Evolutionary conservation across 2,113 vertebrate genomes (phyloP).

Genomic region (Cebidichthys violaceus): DNA sequence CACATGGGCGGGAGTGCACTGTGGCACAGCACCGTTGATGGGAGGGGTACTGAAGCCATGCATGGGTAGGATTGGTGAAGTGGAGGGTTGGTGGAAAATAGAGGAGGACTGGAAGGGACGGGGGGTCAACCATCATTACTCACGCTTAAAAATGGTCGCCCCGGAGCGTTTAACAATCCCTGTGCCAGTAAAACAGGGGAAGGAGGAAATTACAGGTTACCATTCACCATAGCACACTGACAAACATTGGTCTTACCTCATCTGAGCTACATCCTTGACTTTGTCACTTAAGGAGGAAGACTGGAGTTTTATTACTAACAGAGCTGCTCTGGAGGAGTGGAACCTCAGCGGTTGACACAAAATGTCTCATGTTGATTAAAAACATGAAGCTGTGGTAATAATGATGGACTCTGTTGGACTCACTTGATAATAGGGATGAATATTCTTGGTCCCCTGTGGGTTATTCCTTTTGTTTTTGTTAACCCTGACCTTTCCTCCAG

Average conservation of each 20-base stretch:
- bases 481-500: not conserved
- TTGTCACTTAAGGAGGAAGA: too few species aligned
- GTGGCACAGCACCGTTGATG: conserved; percentile 68
- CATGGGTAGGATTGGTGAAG: conserved; percentile 47
- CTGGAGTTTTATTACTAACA: not conserved
- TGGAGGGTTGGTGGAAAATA: conserved; percentile 21
- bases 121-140: conserved; percentile 77
- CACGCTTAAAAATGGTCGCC: conserved; percentile 83
- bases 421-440: not conserved
- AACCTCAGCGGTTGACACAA: not conserved
- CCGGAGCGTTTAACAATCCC: conserved; percentile 86
- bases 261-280: not conserved
- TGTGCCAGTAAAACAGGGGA: conserved; percentile 70
- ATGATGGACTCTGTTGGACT: not conserved
- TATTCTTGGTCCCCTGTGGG: not conserved
- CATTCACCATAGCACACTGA: conserved; percentile 24
- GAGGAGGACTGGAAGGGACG: not conserved
- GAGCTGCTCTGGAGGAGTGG: not conserved
- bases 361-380: not conserved
- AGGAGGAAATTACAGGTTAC: conserved; percentile 70
- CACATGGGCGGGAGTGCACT: conserved; percentile 48
- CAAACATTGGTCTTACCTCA: conserved; percentile 33
- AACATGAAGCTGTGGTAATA: not conserved
- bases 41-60: conserved; percentile 78
- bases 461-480: not conserved